Base-by-base conservation (phyloP, 2,113 vertebrate genomes). In the Phaethornis superciliosus region DNA sequence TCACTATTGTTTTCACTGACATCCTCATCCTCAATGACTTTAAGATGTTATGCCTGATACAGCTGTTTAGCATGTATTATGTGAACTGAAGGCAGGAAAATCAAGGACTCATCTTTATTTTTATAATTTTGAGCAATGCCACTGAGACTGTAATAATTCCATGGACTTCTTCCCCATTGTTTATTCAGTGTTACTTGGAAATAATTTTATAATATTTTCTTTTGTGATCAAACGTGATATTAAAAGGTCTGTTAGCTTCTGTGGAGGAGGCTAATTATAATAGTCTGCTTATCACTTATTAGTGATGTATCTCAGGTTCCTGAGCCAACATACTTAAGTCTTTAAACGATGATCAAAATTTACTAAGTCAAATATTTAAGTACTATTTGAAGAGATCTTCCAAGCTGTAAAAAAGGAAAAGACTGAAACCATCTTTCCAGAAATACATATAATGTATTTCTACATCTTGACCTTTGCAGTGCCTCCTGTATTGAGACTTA, bases 21-120 rank as follows among this genome's bases (percentile, higher is more conserved):
- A 96, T 94, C 93, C 90, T 95, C 90, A 90, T 95, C 65, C 62
- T 97, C 93, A 79, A 68, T 83, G 93, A 65, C 46, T 90, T 86
- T 71, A 79, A 87, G 86, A 93, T 92, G 69, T 85, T 91, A 35
- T 46, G 82, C 88, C 54, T 32, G 56, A 83, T 94, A 81, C 85
- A 86, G 90, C 92, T 94, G 91, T 94, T 90, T 47, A 81, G 68
- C 89, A 76, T 37, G 30, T 91, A 77, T 89, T 90, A 23, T 4
- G 9, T 81, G 60, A 96, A 94, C 92, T 32, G 64, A 76, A 92
- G 65, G 40, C 81, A 96, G 86, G 58, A 87, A 90, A 76, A 90
- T 49, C 21, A 89, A 89, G 69, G 65, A 20, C 54, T 90, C 42
- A 16, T 71, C 71, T 90, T 91, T 72, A 68, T 92, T 88, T 90